phyloP scores from a whole-genome alignment of 1,140 invertebrate genomes.

The Heliconius hewitsoni region DNA sequence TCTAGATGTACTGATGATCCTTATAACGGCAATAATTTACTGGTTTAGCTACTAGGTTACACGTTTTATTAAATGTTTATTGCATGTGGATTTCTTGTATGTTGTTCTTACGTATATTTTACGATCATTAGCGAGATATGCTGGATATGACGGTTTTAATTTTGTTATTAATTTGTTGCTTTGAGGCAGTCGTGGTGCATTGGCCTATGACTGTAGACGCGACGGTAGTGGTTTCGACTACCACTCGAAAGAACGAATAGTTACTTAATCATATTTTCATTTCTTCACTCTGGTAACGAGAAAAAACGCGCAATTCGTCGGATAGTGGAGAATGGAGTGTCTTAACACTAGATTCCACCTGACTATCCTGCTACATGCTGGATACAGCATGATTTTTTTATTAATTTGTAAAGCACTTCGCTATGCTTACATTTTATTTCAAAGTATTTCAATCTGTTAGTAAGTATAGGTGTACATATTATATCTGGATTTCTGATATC shows the following conservation, averaged over 20 bases:
- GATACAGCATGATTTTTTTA: no score
- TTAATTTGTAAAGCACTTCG: no score
- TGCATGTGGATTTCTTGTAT: background rate
- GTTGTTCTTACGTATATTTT: background rate
- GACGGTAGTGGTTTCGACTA: background rate
- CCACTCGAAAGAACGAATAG: background rate
- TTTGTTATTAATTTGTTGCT: background rate
- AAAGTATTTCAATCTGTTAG: no score
- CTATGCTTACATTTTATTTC: no score
- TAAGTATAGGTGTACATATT: no score
- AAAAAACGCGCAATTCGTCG: background rate
- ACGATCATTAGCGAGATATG: background rate
- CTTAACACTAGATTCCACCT: background rate
- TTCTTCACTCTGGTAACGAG: background rate
- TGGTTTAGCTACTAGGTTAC: background rate
- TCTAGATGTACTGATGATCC: background rate
- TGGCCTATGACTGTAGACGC: background rate
- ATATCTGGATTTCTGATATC: no score
- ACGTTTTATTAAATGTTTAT: background rate
- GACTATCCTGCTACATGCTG: background rate
- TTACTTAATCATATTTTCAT: no score
- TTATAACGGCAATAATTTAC: constrained; percentile 10
- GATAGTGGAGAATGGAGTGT: background rate
- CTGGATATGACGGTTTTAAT: background rate
- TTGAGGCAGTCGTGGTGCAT: background rate